These are phyloP conservation scores for Xenops minutus DNA, from an alignment of 2,797 vertebrate genomes.

Conservation along the genomic window DNA sequence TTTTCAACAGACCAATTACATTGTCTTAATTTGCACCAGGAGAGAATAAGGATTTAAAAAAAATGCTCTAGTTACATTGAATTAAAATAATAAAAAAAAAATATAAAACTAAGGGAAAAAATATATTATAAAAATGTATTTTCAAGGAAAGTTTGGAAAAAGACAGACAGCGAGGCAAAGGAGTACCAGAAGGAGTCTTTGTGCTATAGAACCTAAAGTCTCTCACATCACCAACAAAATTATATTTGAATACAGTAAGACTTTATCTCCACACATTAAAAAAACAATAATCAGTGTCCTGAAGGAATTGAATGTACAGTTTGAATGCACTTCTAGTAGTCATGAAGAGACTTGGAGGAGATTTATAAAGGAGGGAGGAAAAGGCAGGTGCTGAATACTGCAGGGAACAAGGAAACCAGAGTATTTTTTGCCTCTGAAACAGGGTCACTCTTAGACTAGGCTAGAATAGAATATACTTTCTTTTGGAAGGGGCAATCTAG, in stretches of 20 bases:
- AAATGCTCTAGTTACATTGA: neutral
- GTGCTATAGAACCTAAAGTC: neutral
- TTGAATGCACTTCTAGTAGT: neutral
- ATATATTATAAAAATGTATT: neutral
- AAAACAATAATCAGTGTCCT: neutral
- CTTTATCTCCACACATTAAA: neutral
- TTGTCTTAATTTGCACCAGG: neutral
- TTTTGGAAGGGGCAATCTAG: neutral
- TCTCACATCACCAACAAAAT: neutral
- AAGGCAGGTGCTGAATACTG: neutral
- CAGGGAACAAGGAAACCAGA: neutral
- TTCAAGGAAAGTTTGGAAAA: neutral
- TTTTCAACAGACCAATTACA: neutral
- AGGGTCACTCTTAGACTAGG: neutral
- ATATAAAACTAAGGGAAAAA: neutral
- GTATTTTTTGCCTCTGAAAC: neutral
- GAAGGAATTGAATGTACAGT: neutral
- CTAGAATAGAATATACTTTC: neutral
- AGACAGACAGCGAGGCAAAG: neutral
- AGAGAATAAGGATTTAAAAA: neutral
- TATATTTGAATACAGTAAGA: neutral
- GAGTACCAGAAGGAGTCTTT: neutral
- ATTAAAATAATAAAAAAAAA: neutral
- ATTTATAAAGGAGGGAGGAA: neutral
- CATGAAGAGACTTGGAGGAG: neutral